Evolutionary conservation across 2,888 invertebrate species (phyloP).

Genomic region (Boloria selene): DNA sequence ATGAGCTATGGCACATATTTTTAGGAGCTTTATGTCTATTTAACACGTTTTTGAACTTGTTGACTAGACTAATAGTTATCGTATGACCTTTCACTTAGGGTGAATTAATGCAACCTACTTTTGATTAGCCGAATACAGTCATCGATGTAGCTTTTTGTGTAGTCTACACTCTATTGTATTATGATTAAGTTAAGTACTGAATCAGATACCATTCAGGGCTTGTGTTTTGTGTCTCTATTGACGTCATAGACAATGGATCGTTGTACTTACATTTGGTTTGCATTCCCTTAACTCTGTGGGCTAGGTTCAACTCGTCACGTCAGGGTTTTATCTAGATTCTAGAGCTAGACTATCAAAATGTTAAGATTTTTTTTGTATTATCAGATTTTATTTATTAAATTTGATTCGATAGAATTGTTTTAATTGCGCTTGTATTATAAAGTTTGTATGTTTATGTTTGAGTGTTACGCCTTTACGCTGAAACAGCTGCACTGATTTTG

Average conservation of each 20-base stretch:
- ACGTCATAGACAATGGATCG: conserved; percentile 35
- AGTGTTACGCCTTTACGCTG: no score
- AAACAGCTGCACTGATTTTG: no score
- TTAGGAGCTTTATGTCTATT: no score
- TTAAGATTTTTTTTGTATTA: no score
- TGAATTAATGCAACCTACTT: conserved; percentile 26
- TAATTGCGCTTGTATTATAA: no score
- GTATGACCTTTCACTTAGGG: conserved; percentile 1
- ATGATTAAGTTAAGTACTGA: conserved; percentile 21
- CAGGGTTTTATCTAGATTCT: background rate
- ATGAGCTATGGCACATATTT: no score
- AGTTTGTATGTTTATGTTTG: no score
- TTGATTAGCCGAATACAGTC: conserved; percentile 20
- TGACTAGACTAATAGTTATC: no score
- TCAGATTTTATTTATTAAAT: no score
- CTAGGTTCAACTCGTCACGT: conserved; percentile 24
- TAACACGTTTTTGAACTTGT: no score
- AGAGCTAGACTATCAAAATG: no score
- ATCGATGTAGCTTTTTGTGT: conserved; percentile 24
- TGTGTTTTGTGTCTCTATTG: conserved; percentile 20
- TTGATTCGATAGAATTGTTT: no score
- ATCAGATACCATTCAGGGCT: conserved; percentile 23
- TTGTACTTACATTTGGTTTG: conserved; percentile 19
- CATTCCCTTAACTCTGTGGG: background rate
- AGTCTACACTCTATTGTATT: conserved; percentile 21